Percentiles rank a stretch among this genome's conserved stretches.
These are phyloP conservation scores for Icerya purchasi DNA, from an alignment of 2,888 invertebrate genomes.

Conservation along the genomic window DNA sequence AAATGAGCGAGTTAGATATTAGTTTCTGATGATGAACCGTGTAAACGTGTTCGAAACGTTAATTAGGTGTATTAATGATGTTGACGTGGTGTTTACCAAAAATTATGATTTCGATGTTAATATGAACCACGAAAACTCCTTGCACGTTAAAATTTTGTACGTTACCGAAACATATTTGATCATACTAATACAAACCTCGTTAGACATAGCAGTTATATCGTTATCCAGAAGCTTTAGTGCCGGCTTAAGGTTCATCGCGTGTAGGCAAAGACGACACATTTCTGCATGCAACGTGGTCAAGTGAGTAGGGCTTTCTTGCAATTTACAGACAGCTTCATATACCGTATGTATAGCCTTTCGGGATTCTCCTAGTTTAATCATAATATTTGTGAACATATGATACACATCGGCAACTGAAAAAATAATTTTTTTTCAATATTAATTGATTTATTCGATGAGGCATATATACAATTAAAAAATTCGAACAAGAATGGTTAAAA, in stretches of 20 bases:
- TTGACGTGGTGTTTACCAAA: too few relatives aligned
- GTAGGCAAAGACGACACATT: conserved; percentile 72
- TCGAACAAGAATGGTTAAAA: too few relatives aligned
- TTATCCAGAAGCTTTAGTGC: conserved; percentile 69
- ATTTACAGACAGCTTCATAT: conserved; percentile 64
- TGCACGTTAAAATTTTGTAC: too few relatives aligned
- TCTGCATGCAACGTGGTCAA: conserved; percentile 86
- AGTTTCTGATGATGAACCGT: too few relatives aligned
- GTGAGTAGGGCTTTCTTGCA: conserved; percentile 69
- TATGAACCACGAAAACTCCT: too few relatives aligned
- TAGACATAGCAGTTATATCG: conserved; percentile 77
- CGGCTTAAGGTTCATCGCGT: conserved; percentile 78
- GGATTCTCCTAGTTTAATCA: conserved; percentile 43
- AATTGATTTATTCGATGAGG: too few relatives aligned
- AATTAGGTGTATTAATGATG: too few relatives aligned
- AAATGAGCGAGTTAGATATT: too few relatives aligned
- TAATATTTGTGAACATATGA: conserved; percentile 47
- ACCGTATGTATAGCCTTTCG: conserved; percentile 65
- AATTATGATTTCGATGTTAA: too few relatives aligned
- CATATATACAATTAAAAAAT: too few relatives aligned
- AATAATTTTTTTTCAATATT: conserved; percentile 14
- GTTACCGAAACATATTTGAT: conserved; percentile 1
- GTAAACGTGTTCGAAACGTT: too few relatives aligned
- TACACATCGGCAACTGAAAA: conserved; percentile 68
- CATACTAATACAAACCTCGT: conserved; percentile 36